phyloP scores from a whole-genome alignment of 2,888 invertebrate species.

The Acronicta psi region DNA sequence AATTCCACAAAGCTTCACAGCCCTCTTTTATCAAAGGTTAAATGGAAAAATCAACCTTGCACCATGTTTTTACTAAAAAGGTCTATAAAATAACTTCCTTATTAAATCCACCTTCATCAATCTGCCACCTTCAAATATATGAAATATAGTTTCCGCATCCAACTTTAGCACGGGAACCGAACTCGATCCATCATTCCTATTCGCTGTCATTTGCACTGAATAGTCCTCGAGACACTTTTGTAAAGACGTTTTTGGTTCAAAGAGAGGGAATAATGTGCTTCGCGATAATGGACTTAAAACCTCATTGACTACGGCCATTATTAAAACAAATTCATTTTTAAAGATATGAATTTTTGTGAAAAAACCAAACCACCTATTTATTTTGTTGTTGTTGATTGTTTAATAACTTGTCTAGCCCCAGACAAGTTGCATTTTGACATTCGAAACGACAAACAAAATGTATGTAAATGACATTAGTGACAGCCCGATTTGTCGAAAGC shows the following conservation, averaged over 20 bases:
- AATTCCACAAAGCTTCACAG: too few relatives aligned
- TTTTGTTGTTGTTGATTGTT: too few relatives aligned
- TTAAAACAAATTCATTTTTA: slow-evolving; percentile 2
- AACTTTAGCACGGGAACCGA: slow-evolving; percentile 18
- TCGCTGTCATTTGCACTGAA: slow-evolving; percentile 52
- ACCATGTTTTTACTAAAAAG: background rate
- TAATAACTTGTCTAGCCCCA: too few relatives aligned
- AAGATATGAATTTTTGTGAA: too few relatives aligned
- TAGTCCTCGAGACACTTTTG: slow-evolving; percentile 49
- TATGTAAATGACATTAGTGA: too few relatives aligned
- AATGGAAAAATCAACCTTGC: too few relatives aligned
- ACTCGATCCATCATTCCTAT: slow-evolving; percentile 53
- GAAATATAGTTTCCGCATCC: slow-evolving; percentile 30
- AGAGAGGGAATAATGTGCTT: slow-evolving; percentile 47
- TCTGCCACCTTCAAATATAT: slow-evolving; percentile 21
- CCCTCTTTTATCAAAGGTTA: too few relatives aligned
- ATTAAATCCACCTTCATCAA: slow-evolving; percentile 13
- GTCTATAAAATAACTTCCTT: background rate
- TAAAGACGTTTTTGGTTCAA: slow-evolving; percentile 51
- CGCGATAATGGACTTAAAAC: slow-evolving; percentile 44
- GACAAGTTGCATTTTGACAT: too few relatives aligned
- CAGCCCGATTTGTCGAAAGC: too few relatives aligned
- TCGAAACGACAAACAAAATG: too few relatives aligned
- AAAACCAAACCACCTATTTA: too few relatives aligned
- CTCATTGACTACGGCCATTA: slow-evolving; percentile 29